Evolutionary conservation across 2,888 invertebrate species (phyloP), one percentile per base, ranked within the genome.

Genomic region (Cheilosia variabilis): DNA sequence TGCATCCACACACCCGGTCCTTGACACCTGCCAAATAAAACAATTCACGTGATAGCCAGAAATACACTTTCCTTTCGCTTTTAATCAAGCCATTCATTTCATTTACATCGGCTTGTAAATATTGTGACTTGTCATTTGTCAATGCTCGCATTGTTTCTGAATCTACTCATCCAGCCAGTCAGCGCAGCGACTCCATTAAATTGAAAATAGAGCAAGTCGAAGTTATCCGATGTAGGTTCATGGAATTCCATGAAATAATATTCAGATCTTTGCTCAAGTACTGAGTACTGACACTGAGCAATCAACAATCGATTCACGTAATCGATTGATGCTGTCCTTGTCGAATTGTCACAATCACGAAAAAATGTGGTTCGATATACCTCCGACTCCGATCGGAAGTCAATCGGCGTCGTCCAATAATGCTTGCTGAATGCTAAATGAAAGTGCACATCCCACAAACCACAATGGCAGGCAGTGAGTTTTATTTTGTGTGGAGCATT

Each of bases 41-140:
- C n/a, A 37, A 53, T 57, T 41, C 45, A 31, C 55, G 31, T 55
- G 34, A 66, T 7, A 41, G 37, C 31, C 63, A 13, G 34, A 63
- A 63, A 63, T 50, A 57, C n/a, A 9, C 47, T 69, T 24, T n/a
- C 53, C 27, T 45, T 69, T 50, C 19, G 50, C 58, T 41, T 13
- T 63, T 47, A 63, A 50, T 50, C n/a, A 63, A 47, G 34, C 34
- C 17, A 50, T 71, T 71, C 5, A 58, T 71, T 71, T 71, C 9
- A 37, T 71, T 71, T 58, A 13, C 47, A 58, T 69, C 13, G 15
- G 37, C 24, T 37, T 58, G 47, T 37, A 37, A 58, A 58, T 58
- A 50, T 41, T 60, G 24, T 37, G 45, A 58, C n/a, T 58, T 34
- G 37, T 37, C 4, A 58, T 13, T 58, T 34, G 37, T 37, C 4